Percentiles rank a stretch among this genome's conserved stretches.
These are phyloP conservation scores for Stegastes partitus DNA, from an alignment of 2,113 vertebrate genomes.

Conservation along the genomic window DNA sequence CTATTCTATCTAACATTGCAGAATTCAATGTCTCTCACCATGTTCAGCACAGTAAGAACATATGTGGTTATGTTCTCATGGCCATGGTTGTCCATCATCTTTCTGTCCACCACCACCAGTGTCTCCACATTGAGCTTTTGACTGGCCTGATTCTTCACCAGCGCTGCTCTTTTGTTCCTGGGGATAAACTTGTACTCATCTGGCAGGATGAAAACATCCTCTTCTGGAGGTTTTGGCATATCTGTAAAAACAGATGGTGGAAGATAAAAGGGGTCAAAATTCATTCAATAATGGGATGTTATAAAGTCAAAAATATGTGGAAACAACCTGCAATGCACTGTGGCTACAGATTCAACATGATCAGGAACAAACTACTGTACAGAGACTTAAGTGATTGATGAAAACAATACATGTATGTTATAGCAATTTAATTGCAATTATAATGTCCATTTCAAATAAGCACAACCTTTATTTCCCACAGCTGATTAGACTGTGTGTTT, in stretches of 20 bases:
- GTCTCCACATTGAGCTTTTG: constrained; percentile 90
- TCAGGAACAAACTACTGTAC: neutral
- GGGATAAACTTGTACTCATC: constrained; percentile 86
- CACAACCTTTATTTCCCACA: constrained; percentile 24
- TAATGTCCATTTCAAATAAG: constrained; percentile 19
- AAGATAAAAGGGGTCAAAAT: neutral
- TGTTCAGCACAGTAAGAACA: constrained; percentile 92
- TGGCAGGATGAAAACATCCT: constrained; percentile 84
- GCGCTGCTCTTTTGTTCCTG: constrained; percentile 85
- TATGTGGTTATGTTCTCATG: constrained; percentile 92
- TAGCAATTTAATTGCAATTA: constrained; percentile 22
- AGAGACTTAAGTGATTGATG: constrained; percentile 31
- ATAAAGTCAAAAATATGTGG: neutral
- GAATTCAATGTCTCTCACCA: constrained; percentile 81
- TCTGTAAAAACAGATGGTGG: constrained; percentile 75
- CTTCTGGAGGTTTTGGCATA: constrained; percentile 87
- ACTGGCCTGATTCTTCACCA: constrained; percentile 73
- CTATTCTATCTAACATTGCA: neutral
- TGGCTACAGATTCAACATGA: neutral
- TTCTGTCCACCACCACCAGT: constrained; percentile 90
- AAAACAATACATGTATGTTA: constrained; percentile 28
- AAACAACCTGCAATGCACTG: neutral
- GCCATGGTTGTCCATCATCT: constrained; percentile 91
- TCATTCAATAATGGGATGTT: neutral
- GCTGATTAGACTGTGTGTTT: constrained; percentile 4